phyloP scores from a whole-genome alignment of 2,113 vertebrate species.

The Ophiodon elongatus region DNA sequence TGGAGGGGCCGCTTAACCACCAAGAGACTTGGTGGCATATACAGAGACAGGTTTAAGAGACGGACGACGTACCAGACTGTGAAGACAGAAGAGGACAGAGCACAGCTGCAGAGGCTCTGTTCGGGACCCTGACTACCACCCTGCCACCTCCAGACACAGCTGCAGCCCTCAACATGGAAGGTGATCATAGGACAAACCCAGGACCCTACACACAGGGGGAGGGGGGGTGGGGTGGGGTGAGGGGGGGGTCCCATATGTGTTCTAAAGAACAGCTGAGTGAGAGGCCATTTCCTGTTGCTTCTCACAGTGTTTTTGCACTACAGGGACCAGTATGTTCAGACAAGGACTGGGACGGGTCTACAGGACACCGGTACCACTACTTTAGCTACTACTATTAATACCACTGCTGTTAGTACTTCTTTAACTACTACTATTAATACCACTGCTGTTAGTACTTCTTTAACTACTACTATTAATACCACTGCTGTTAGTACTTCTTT shows the following conservation, averaged over 20 bases:
- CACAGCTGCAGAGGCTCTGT: background rate
- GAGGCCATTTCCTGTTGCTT: background rate
- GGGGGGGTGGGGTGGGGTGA: no score
- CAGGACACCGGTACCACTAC: no score
- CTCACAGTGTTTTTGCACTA: background rate
- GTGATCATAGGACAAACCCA: background rate
- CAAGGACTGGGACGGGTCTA: no score
- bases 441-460: background rate
- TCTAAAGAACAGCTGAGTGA: constrained; percentile 5
- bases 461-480: background rate
- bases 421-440: no score
- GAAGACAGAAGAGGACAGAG: background rate
- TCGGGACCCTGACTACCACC: background rate
- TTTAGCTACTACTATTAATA: no score
- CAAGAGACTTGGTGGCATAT: background rate
- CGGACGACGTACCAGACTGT: background rate
- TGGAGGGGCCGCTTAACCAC: background rate
- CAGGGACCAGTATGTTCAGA: background rate
- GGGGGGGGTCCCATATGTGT: background rate
- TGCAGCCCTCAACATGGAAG: background rate
- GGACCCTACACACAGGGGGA: background rate
- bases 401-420: background rate
- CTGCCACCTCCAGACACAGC: background rate
- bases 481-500: no score
- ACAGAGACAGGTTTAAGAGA: background rate